Percentiles rank a stretch among this genome's conserved stretches.
phyloP scores from a whole-genome alignment of 2,888 invertebrate species.

The Cheilosia pagana region DNA sequence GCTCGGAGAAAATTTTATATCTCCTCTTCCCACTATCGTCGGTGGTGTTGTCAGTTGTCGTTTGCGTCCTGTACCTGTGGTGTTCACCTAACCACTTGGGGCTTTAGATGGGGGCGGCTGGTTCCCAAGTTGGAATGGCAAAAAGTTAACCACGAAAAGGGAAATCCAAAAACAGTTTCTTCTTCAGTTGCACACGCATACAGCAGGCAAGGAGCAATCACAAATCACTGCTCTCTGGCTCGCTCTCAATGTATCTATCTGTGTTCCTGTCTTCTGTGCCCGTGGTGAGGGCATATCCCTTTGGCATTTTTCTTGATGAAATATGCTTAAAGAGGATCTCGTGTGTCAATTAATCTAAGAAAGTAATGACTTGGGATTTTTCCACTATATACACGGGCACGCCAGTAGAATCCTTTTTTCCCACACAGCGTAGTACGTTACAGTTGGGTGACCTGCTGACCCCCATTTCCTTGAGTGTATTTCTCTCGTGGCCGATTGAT shows the following conservation, averaged over 20 bases:
- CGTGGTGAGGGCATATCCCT: not conserved
- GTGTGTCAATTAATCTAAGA: conserved; percentile 64
- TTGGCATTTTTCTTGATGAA: conserved; percentile 5
- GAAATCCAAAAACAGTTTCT: conserved; percentile 50
- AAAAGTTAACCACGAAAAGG: conserved; percentile 54
- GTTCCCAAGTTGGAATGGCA: conserved; percentile 20
- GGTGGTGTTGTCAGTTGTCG: not conserved
- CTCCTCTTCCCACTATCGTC: not conserved
- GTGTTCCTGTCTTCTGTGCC: not conserved
- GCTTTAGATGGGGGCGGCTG: not conserved
- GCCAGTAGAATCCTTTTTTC: conserved; percentile 8
- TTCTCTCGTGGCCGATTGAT: conserved; percentile 10
- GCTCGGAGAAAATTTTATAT: conserved; percentile 50
- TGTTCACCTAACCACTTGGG: too few relatives aligned
- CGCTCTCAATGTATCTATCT: not conserved
- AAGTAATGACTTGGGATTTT: conserved; percentile 48
- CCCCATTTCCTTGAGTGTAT: conserved; percentile 18
- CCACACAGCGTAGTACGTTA: too few relatives aligned
- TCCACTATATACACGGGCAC: conserved; percentile 2
- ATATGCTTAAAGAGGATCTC: conserved; percentile 33
- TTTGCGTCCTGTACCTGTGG: not conserved
- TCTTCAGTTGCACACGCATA: conserved; percentile 23
- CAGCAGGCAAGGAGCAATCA: not conserved
- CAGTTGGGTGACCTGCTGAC: conserved; percentile 36
- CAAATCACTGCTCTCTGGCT: conserved; percentile 8